Base-by-base conservation (phyloP, 1,140 invertebrate species). In the Stegodyphus dumicola region DNA sequence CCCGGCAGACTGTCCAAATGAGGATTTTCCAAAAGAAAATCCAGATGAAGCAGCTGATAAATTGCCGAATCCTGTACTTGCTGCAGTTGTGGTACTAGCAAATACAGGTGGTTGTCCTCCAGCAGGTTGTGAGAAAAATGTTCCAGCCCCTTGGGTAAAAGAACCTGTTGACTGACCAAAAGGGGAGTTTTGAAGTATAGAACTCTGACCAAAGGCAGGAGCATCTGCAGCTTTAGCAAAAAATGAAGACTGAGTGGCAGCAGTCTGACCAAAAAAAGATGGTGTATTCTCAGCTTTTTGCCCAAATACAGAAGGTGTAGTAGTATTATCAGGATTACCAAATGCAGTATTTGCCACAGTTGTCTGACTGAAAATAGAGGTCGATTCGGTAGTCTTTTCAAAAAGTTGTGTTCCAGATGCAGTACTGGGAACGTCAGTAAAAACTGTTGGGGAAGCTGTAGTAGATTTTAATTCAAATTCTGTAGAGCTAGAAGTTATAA, bases 11-110 rank as follows among this genome's bases (percentile, higher is more conserved):
- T 86, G 66, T 10, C 84, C 84, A 86, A 86, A 86, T 18, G 67
- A 7, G 11, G 83, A 77, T 77, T 85, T 85, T 77, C 83, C 83
- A 85, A 85, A 85, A 0, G 80, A 64, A 13, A 85, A 84, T 64
- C 66, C 66, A 48, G 73, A 33, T 33, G 33, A 85, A 18, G 49
- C 53, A 69, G 66, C 5, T 75, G 80, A 67, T n/a, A 73, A 67
- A 10, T 17, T 73, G 11, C 66, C 54, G 48, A 78, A 78, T n/a
- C 53, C 69, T 18, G 84, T 18, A 54, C 54, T 77, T 85, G 33
- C 66, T 48, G 71, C 18, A 15, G 81, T 69, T 48, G 18, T 17
- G 54, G 56, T n/a, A 65, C 6, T 66, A 33, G 18, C 71, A 60
- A 77, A 76, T 10, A 69, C 73, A 56, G 81, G 64, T 67, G 60